phyloP scores from a whole-genome alignment of 2,113 vertebrate species.

The Perccottus glenii region DNA sequence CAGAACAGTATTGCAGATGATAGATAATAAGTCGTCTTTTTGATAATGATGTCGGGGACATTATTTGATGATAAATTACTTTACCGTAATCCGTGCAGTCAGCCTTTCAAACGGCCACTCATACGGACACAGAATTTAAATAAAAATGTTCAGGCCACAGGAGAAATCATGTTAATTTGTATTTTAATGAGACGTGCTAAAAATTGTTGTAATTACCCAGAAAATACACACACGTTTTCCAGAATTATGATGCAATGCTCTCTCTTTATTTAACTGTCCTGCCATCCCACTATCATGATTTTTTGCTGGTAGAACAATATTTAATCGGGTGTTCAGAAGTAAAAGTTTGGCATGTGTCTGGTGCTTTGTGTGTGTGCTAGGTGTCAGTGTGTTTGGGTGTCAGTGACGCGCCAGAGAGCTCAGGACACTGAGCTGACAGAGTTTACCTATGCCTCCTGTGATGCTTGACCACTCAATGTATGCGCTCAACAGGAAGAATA shows the following conservation, averaged over 20 bases:
- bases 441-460: slow-evolving; percentile 35
- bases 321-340: neutral
- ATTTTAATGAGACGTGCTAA: slow-evolving; percentile 26
- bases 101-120: slow-evolving; percentile 24
- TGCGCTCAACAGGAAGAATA: slow-evolving; percentile 5
- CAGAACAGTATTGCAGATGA: slow-evolving; percentile 38
- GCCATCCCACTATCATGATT: neutral
- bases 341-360: slow-evolving; percentile 10
- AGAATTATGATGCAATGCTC: slow-evolving; percentile 11
- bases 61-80: slow-evolving; percentile 50
- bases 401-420: slow-evolving; percentile 46
- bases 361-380: slow-evolving; percentile 6
- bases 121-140: slow-evolving; percentile 35
- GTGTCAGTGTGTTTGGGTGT: slow-evolving; percentile 38
- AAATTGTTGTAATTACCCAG: slow-evolving; percentile 15
- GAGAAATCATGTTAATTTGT: slow-evolving; percentile 28
- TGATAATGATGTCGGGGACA: slow-evolving; percentile 44
- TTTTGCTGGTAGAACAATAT: neutral
- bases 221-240: slow-evolving; percentile 15
- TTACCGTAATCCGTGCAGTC: slow-evolving; percentile 29
- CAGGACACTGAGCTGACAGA: slow-evolving; percentile 53
- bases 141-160: slow-evolving; percentile 28
- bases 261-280: neutral
- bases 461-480: slow-evolving; percentile 34
- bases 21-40: slow-evolving; percentile 55